Base-by-base conservation (phyloP, 2,113 vertebrate genomes). In the Hippocampus mohnikei region DNA sequence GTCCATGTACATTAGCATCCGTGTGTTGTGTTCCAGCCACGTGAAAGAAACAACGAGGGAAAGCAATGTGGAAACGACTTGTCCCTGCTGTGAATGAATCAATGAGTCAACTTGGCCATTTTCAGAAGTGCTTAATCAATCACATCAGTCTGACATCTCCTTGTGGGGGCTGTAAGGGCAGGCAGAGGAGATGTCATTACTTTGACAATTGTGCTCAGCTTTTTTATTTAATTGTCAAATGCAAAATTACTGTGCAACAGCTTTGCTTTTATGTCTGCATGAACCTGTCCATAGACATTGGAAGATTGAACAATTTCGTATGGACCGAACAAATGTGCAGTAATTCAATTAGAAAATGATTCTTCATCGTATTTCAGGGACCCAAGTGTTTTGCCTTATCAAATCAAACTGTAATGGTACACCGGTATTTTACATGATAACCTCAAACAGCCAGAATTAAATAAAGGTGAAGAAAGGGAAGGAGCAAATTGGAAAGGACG, bases 191-290 rank as follows among this genome's bases (percentile, higher is more conserved):
- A 53, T 13, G 62, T 44, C 27, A 60, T 59, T 27, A 41, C 33
- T 62, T 41, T 61, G 59, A 3, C 29, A 37, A 18, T 33, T 8
- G 37, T 33, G 7, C 3, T n/a, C 37, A 12, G 16, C 20, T 12
- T 63, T 7, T 16, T 60, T 33, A 60, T 29, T 33, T 16, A 15
- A 58, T 58, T 15, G 55, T 58, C 55, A 16, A 27, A 15, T 25
- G 15, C 55, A 71, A 67, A 83, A 62, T 81, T 65, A 81, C 81
- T 83, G 72, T 75, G 59, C 69, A 72, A 67, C 71, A 65, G 11
- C 75, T 13, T 82, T 71, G 73, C 70, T 77, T 72, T 60, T 80
- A 37, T 58, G 77, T 67, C 76, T 76, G 71, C 74, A 75, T 83
- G 72, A 72, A 71, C 63, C 59, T 72, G 67, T 66, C 25, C 69